Conservation (phyloP, 2,113 vertebrate genomes). For the Cynocephalus volans region DNA sequence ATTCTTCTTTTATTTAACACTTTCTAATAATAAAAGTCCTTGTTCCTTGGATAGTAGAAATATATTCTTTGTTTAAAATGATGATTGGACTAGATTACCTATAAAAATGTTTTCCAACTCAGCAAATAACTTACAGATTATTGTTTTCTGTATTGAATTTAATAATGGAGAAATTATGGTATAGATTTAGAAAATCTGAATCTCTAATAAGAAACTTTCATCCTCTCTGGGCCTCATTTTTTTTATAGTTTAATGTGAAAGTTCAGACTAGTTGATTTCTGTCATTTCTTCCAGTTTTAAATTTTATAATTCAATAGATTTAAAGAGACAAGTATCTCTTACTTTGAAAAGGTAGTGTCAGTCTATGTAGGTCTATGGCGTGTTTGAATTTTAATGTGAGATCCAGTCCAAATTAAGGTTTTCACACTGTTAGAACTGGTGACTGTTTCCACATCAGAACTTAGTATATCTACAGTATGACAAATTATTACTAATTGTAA, state of each 20-base stretch:
- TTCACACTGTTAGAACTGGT: neutral
- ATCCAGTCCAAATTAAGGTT: slow-evolving; percentile 20
- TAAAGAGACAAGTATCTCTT: slow-evolving; percentile 16
- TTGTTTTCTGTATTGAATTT: slow-evolving; percentile 55
- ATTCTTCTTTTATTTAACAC: neutral
- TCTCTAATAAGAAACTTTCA: neutral
- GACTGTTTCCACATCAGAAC: neutral
- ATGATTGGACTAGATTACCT: neutral
- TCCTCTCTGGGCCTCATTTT: neutral
- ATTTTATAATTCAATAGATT: slow-evolving; percentile 20
- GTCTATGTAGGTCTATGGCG: neutral
- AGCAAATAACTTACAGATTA: slow-evolving; percentile 22
- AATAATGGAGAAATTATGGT: neutral
- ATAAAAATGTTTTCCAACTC: slow-evolving; percentile 34
- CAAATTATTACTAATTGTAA: slow-evolving; percentile 11
- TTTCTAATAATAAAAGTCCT: slow-evolving; percentile 17
- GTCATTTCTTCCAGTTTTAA: slow-evolving; percentile 27
- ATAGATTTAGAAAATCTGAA: slow-evolving; percentile 20
- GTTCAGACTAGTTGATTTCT: neutral
- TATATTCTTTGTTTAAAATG: slow-evolving; percentile 53
- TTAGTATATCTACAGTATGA: slow-evolving; percentile 19
- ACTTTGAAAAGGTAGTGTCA: slow-evolving; percentile 51
- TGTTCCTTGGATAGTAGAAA: slow-evolving; percentile 14
- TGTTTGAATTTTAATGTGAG: slow-evolving; percentile 64
- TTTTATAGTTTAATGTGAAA: neutral